Evolutionary conservation across 1,140 invertebrate genomes (phyloP).

Genomic region (Neotoxoptera formosana): DNA sequence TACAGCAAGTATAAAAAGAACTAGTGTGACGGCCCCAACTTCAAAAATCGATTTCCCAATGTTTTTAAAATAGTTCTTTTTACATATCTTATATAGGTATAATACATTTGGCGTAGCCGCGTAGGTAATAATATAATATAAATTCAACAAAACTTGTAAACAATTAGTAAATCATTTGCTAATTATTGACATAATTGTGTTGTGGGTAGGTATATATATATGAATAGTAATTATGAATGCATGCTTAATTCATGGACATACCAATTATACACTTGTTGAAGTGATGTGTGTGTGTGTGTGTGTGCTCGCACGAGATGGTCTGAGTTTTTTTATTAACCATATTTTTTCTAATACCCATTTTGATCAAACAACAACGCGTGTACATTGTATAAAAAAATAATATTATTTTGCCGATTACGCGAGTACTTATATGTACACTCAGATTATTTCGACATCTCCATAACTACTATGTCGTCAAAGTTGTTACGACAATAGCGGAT

Average conservation of each 20-base stretch:
- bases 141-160: background rate
- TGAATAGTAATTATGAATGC: background rate
- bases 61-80: too few relatives aligned
- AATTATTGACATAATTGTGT: background rate
- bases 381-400: background rate
- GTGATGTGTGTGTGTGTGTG: background rate
- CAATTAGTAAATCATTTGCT: background rate
- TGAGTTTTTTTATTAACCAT: background rate
- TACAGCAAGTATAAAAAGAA: background rate
- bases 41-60: background rate
- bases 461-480: background rate
- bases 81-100: background rate
- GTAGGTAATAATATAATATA: too few relatives aligned
- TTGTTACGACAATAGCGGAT: background rate
- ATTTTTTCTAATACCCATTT: background rate
- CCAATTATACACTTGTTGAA: background rate
- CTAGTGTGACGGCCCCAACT: background rate
- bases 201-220: background rate
- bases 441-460: background rate
- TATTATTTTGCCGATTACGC: background rate
- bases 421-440: background rate
- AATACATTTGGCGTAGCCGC: too few relatives aligned
- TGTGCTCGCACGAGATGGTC: too few relatives aligned
- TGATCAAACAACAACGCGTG: background rate
- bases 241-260: conserved; percentile 3